Evolutionary conservation across 2,888 invertebrate species (phyloP), one percentile per base, ranked within the genome.

Genomic region (Sminthurides aquaticus): DNA sequence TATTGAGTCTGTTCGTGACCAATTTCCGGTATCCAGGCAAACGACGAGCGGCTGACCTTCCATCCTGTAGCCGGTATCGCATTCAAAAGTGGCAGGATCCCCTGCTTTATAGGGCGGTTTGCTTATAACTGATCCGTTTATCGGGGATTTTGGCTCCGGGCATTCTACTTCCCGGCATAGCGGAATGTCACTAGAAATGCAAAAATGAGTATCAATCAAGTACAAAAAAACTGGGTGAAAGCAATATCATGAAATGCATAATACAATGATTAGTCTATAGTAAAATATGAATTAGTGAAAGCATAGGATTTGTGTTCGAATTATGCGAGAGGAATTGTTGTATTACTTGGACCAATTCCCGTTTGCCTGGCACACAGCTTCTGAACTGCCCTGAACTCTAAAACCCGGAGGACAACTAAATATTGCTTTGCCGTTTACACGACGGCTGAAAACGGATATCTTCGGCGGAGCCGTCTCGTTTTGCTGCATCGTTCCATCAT

Each of bases 11-110:
- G 89, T 88, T 64, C 90, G 89, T 90, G 92, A 92, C 66, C 88
- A 82, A 55, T 69, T 74, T 8, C 90, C 90, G 77, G 87, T 89
- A 76, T 90, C 90, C 80, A 91, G 90, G 78, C 93, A 93, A 25
- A 91, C 89, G 59, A 91, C 89, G 60, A 91, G 85, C 73, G 91
- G 90, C n/a, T 91, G 90, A 74, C 93, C 92, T 78, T 91, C 90
- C 84, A 92, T 86, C 84, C 92, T 90, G 79, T 86, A 91, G 74
- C 90, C 90, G 8, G 88, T 86, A 79, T 90, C 87, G 79, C 92
- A 93, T 77, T 89, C 89, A 81, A 91, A 90, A 78, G 91, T 89
- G 27, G 91, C 86, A 60, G 90, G 86, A 78, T 91, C 90, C 0
- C 91, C 91, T 15, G 90, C 89, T 71, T 88, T 84, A 80, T 87